Evolutionary conservation across 2,113 vertebrate species (phyloP).

Genomic region (Pachyramphus minor): DNA sequence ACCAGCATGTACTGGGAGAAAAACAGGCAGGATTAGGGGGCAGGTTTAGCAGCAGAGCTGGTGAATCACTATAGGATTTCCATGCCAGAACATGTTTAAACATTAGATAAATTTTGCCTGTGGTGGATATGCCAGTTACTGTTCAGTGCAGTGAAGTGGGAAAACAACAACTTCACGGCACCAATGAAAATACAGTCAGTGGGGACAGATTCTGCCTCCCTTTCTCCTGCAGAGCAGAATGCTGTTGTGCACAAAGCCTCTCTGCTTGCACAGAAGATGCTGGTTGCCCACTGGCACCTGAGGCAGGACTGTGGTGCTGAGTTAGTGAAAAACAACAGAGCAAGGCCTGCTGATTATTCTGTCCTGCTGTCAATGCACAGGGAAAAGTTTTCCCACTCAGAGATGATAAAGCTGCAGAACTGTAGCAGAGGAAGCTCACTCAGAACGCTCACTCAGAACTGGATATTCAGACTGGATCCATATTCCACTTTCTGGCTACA

Average conservation of each 20-base stretch:
- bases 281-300: not conserved
- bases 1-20: not conserved
- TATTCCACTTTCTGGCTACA: not conserved
- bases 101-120: not conserved
- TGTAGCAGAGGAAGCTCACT: not conserved
- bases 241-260: not conserved
- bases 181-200: not conserved
- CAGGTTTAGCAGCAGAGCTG: not conserved
- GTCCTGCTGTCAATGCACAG: not conserved
- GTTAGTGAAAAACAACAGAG: not conserved
- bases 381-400: not conserved
- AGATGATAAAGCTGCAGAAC: not conserved
- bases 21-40: not conserved
- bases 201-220: not conserved
- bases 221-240: not conserved
- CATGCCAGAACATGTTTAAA: not conserved
- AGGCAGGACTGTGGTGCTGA: not conserved
- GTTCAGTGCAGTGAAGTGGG: not conserved
- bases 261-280: fast-evolving
- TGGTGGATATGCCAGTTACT: not conserved
- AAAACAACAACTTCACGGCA: not conserved
- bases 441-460: not conserved
- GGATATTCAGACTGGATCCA: not conserved
- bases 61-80: not conserved
- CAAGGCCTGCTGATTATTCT: not conserved